Conservation (phyloP, 2,797 vertebrate species). For the Champsocephalus esox region DNA sequence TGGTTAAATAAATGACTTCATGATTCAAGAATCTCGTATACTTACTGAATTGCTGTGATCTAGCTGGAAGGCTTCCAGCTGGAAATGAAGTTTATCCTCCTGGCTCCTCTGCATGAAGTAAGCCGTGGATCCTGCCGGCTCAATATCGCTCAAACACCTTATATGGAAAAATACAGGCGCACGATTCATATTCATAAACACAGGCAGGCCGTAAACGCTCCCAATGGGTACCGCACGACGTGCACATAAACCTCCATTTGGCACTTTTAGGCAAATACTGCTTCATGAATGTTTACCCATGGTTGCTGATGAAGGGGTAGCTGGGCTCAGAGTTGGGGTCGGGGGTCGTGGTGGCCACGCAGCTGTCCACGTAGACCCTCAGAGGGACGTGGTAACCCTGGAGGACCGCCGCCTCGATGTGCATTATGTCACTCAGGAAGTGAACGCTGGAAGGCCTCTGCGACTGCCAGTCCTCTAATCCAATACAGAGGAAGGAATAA, state of each 20-base stretch:
- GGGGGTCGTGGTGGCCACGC: conserved; percentile 59
- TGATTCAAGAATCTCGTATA: background rate
- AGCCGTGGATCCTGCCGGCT: conserved; percentile 72
- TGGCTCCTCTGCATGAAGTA: conserved; percentile 73
- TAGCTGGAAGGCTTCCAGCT: conserved; percentile 71
- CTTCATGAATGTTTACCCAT: conserved; percentile 63
- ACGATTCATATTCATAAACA: conserved; percentile 11
- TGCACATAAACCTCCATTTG: conserved; percentile 4
- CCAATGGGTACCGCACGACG: background rate
- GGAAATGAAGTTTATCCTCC: conserved; percentile 76
- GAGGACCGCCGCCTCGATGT: conserved; percentile 66
- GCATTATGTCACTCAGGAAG: conserved; percentile 65
- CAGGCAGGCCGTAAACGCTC: background rate
- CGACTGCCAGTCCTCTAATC: conserved; percentile 77
- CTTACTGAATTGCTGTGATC: conserved; percentile 68
- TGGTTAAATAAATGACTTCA: background rate
- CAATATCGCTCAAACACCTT: conserved; percentile 79
- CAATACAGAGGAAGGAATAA: conserved; percentile 35
- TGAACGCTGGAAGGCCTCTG: conserved; percentile 63
- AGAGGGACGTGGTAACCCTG: conserved; percentile 63
- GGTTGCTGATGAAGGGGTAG: conserved; percentile 73
- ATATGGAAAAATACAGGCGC: conserved; percentile 4
- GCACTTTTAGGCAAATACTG: background rate
- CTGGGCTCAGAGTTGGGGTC: conserved; percentile 39
- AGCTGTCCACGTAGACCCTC: conserved; percentile 75